Conservation (phyloP, 2,113 vertebrate species). For the Sinocyclocheilus anophthalmus region DNA sequence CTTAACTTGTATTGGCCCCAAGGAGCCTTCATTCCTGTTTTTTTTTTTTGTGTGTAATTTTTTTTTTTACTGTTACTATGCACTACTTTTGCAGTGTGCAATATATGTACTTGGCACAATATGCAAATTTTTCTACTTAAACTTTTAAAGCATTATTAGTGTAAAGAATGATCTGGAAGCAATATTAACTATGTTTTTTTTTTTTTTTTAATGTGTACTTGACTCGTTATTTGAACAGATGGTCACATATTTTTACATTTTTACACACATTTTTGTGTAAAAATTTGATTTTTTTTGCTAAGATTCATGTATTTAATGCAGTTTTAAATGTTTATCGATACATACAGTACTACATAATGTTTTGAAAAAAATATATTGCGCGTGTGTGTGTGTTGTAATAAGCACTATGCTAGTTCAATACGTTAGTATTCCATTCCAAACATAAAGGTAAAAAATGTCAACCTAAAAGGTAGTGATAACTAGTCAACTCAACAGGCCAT, state of each 20-base stretch:
- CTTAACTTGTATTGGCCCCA: conserved; percentile 19
- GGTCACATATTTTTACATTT: too few species aligned
- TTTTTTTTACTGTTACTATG: not conserved
- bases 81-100: not conserved
- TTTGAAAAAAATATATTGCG: too few species aligned
- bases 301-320: not conserved
- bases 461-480: not conserved
- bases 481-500: not conserved
- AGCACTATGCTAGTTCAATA: not conserved
- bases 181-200: too few species aligned
- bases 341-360: too few species aligned
- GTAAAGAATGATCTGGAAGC: not conserved
- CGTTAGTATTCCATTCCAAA: not conserved
- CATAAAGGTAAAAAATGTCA: conserved; percentile 14
- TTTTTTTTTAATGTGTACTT: too few species aligned
- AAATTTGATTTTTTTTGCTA: too few species aligned
- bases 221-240: too few species aligned
- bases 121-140: not conserved
- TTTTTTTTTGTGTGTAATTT: too few species aligned
- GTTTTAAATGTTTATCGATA: too few species aligned
- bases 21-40: not conserved
- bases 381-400: too few species aligned
- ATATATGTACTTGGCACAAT: not conserved
- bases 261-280: too few species aligned
- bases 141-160: not conserved